These are phyloP conservation scores for Agrochola lychnidis DNA, from an alignment of 2,888 invertebrate species.

Conservation along the genomic window DNA sequence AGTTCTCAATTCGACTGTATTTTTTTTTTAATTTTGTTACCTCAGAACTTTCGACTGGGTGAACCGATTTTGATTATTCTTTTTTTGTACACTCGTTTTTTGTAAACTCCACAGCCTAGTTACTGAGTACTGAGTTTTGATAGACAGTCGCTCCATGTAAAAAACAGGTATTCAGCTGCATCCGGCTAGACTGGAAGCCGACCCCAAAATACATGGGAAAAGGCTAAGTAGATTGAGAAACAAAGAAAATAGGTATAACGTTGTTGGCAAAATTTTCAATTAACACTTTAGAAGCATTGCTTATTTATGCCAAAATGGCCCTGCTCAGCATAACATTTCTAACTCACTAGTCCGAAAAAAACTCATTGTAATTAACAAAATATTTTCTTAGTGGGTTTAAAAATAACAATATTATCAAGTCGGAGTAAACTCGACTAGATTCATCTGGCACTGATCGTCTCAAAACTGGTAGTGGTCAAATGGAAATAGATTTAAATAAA, in stretches of 20 bases:
- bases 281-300: background rate
- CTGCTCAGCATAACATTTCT: background rate
- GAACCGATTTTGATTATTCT: too few species aligned
- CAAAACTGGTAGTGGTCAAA: constrained; percentile 1
- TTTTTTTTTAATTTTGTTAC: too few species aligned
- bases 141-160: background rate
- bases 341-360: background rate
- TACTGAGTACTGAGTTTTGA: too few species aligned
- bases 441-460: background rate
- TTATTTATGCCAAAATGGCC: background rate
- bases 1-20: too few species aligned
- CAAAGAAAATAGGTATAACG: background rate
- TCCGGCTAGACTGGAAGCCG: background rate
- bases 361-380: background rate
- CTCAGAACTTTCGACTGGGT: too few species aligned
- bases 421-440: background rate
- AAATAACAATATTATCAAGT: too few species aligned
- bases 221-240: background rate
- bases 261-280: background rate
- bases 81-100: too few species aligned
- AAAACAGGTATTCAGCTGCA: background rate
- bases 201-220: background rate
- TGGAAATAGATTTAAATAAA: background rate
- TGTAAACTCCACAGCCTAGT: too few species aligned
- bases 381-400: background rate